Evolutionary conservation across 2,797 vertebrate genomes (phyloP), one percentile per base, ranked within the genome.

Genomic region (Lepilemur ruficaudatus): DNA sequence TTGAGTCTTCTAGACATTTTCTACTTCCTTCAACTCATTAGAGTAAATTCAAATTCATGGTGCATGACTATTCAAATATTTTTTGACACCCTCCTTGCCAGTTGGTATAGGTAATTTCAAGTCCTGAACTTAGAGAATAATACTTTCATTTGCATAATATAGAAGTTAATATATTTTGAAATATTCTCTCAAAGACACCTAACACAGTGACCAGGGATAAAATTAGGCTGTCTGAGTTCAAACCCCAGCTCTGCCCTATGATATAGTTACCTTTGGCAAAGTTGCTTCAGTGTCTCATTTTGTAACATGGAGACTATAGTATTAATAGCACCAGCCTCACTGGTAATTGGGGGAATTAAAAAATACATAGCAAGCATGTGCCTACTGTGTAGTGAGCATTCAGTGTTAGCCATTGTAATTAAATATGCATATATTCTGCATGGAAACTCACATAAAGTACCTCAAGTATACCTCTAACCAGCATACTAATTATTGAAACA

Each of bases 371-470:
- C 90, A 67, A 80, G 10, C 50, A 46, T 28, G 48, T 82, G 28
- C n/a, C 17, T 65, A 25, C 14, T 46, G 15, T n/a, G 35, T 59
- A 78, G 55, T 70, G 41, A 89, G 25, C 46, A 55, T 28, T 72
- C 61, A 13, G 7, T 30, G 38, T 91, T 48, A 93, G 55, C 67
- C 4, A 18, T 3, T 73, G 8, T 73, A 79, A 87, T 92, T 73
- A 94, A 80, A 93, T 78, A 67, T 70, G 83, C 32, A 87, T 72
- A 12, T 59, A 73, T 85, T 94, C 88, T 78, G 10, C 57, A 22
- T 38, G 84, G 61, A 93, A 63, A 75, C 72, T 83, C 28, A 50
- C 8, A 75, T 73, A n/a, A 80, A 87, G 17, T 48, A 50, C 59
- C 55, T 76, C 9, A 87, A 89, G 46, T 30, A 61, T n/a, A 57